These are phyloP conservation scores for Punctoribates punctum DNA, from an alignment of 2,888 invertebrate species.

Conservation along the genomic window DNA sequence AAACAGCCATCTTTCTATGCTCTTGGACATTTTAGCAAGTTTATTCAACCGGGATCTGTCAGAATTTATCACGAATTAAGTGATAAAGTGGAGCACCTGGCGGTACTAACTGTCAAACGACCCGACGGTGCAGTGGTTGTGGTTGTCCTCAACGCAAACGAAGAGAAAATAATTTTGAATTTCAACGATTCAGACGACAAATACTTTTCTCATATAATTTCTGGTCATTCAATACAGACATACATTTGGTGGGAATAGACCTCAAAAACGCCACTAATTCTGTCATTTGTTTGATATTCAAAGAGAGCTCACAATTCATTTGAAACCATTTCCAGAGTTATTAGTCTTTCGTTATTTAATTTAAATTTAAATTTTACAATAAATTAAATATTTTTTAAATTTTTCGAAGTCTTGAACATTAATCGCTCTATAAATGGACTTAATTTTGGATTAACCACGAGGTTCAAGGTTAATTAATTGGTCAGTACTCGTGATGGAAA, in stretches of 20 bases:
- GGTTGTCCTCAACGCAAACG: conserved; percentile 28
- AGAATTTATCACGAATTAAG: conserved; percentile 38
- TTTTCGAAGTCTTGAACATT: too few species aligned
- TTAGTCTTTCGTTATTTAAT: too few species aligned
- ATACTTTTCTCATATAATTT: conserved; percentile 39
- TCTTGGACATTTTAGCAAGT: conserved; percentile 65
- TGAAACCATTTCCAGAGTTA: too few species aligned
- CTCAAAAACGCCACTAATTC: too few species aligned
- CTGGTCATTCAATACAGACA: conserved; percentile 43
- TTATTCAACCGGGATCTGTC: conserved; percentile 49
- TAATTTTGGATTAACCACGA: too few species aligned
- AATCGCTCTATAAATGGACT: too few species aligned
- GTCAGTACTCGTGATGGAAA: too few species aligned
- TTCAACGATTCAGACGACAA: conserved; percentile 40
- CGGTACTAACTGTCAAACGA: conserved; percentile 11
- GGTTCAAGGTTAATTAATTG: too few species aligned
- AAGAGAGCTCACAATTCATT: too few species aligned
- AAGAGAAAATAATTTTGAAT: background rate
- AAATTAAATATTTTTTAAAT: too few species aligned
- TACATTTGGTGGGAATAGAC: conserved; percentile 45
- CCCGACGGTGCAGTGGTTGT: conserved; percentile 34
- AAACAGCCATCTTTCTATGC: conserved; percentile 86
- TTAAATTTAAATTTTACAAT: too few species aligned
- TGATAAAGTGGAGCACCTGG: background rate
- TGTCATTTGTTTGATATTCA: too few species aligned